These are phyloP conservation scores for Columba guinea DNA, from an alignment of 2,797 vertebrate genomes.

Conservation along the genomic window DNA sequence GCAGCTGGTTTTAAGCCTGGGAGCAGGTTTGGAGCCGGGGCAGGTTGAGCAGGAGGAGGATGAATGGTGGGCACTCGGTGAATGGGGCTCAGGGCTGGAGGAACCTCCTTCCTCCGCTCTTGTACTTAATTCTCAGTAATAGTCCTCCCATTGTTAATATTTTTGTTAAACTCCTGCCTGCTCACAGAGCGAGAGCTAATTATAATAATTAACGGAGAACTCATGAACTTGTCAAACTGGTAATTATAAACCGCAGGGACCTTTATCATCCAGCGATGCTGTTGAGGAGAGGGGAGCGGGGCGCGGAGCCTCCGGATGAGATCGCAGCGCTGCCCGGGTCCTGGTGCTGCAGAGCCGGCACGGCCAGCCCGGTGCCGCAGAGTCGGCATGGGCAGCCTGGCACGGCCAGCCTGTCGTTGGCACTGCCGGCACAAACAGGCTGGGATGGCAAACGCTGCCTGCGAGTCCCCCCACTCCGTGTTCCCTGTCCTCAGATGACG, in stretches of 20 bases:
- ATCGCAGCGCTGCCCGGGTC: neutral
- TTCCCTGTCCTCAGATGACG: too few relatives aligned
- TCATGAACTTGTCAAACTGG: slow-evolving; percentile 83
- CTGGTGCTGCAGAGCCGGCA: neutral
- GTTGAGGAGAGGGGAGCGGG: slow-evolving; percentile 43
- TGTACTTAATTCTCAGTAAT: slow-evolving; percentile 49
- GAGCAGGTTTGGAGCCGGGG: neutral
- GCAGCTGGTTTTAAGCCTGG: neutral
- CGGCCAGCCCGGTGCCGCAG: too few relatives aligned
- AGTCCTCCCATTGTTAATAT: slow-evolving; percentile 75
- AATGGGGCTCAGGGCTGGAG: neutral
- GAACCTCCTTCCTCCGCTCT: slow-evolving; percentile 20
- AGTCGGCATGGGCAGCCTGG: too few relatives aligned
- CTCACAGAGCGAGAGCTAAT: slow-evolving; percentile 78
- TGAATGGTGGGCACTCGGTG: too few relatives aligned
- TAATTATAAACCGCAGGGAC: slow-evolving; percentile 80
- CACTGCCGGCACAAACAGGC: neutral
- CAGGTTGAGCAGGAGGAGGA: neutral
- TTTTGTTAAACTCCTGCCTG: slow-evolving; percentile 78
- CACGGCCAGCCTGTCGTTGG: too few relatives aligned
- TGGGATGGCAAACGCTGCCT: neutral
- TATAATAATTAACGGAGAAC: slow-evolving; percentile 85
- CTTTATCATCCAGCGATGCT: slow-evolving; percentile 76
- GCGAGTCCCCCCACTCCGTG: neutral
- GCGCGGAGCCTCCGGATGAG: neutral